Base-by-base conservation (phyloP, 2,888 invertebrate species). In the Phyllotreta cruciferae region DNA sequence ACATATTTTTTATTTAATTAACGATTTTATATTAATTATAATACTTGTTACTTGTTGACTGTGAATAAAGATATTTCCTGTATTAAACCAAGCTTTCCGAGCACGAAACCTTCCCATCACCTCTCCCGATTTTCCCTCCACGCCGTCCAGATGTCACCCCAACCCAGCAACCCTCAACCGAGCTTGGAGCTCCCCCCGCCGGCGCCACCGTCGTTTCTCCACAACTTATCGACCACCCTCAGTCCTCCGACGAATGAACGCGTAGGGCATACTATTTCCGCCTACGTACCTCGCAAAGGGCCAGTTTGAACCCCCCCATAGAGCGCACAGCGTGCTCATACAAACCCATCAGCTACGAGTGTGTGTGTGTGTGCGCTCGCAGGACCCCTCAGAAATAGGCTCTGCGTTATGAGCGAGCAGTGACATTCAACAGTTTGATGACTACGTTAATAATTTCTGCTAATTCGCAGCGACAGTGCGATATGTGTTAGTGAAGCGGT, bases 361-460 rank as follows among this genome's bases (percentile, higher is more conserved):
- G 71, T 68, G 54, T 68, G 67, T 67, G 65, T 67, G 24, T 24
- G 24, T 4, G 24, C 57, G 36, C 39, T 52, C 34, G n/a, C 37
- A 35, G 24, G 4, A 1, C 24, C 24, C 24, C 24, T 24, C 24
- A 3, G 4, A 24, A 24, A 24, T 24, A 1, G 49, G 54, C 50
- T 50, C 45, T 37, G 10, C 52, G 52, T 55, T 55, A 62, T 60
- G 36, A 45, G 45, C 56, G 37, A 50, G 44, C 47, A 58, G 50
- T 41, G 50, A 41, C 71, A 77, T 78, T 78, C 78, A 78, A 79
- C 79, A 78, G 79, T 78, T 24, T 78, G 77, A 75, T 75, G 72
- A 73, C 70, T 71, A 69, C 74, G 76, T 78, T 75, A 78, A 78
- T 78, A 78, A 78, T 78, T 76, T 58, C 74, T 71, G 69, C 70